Evolutionary conservation across 2,113 vertebrate species (phyloP), one percentile per base, ranked within the genome.

Genomic region (Gymnorhina tibicen): DNA sequence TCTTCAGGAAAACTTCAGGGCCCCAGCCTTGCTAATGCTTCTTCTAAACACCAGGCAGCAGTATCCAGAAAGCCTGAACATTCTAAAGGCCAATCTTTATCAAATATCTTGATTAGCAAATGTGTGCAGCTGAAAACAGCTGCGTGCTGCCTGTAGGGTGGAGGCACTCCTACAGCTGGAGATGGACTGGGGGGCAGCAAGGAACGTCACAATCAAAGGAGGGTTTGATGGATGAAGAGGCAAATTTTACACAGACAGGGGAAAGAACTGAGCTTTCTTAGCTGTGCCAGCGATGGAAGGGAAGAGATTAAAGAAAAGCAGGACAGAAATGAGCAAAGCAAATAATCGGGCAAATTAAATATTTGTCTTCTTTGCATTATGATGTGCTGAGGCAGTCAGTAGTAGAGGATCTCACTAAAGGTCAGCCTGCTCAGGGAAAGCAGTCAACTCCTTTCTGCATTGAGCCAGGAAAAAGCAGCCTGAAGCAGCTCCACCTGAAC

Each of bases 401-500:
- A 73, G 24, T n/a, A 66, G 50, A 84, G n/a, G 30, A 72, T 68
- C 28, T 42, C 22, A 26, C n/a, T 80, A 88, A 93, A 92, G 78
- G 67, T 35, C 75, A 93, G 35, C 37, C 28, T 72, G 55, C 32
- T 63, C 49, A 60, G 73, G 60, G 83, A 88, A 63, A 30, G 10
- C 39, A 67, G 39, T 74, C 75, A 66, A 14, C 39, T 85, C 56
- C 37, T 92, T 33, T 88, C 80, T 89, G 42, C 35, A 52, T 16
- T 37, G 64, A 84, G 91, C 73, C 89, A 96, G 89, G 41, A 95
- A 59, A 62, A 73, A 50, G 33, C 75, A 95, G 91, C 68, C 56
- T 87, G 68, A 93, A 95, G 84, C 84, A 82, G 60, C 66, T 92
- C 80, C 91, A 91, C 91, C 89, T 96, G 94, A 93, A 85, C 76